Evolutionary conservation across 2,888 invertebrate genomes (phyloP), one percentile per base, ranked within the genome.

Genomic region (Amblyjoppa fuscipennis): DNA sequence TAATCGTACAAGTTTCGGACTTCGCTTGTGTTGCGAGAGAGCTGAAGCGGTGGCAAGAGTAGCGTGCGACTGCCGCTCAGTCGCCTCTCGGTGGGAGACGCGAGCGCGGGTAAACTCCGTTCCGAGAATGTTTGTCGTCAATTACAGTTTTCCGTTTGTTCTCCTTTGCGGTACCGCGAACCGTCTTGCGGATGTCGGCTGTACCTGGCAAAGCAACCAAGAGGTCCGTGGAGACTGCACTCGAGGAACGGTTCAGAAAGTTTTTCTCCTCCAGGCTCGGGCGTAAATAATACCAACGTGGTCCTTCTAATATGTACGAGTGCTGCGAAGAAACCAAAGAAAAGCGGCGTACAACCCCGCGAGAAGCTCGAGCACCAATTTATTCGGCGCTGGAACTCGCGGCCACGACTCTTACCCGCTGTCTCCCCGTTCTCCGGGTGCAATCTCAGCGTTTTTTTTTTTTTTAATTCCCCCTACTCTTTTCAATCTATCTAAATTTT

Each of bases 61-160:
- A 56, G 49, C 49, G 76, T 53, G 73, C 45, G 61, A 69, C 38
- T 68, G 11, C 28, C 53, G 7, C 41, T 76, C 56, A 16, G n/a
- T 34, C 41, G 45, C 41, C 51, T 16, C 38, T 16, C 38, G 75
- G 59, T 45, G 49, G 79, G 64, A 80, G 76, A 59, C 31, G 64
- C 69, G 45, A 70, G 45, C 64, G 51, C 31, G 71, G 64, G 56
- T 68, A 74, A 81, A 73, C 81, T 81, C 77, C n/a, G 45, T 79
- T 41, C 49, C n/a, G 77, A 74, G 77, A 84, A 81, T 84, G 77
- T 81, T 84, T 81, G 81, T 84, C 81, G 84, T 84, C 84, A 81
- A 81, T 84, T 84, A 84, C 84, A 77, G 73, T 74, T 77, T 84
- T 77, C 77, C 81, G 81, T 45, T 68, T 81, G 77, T 81, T 80